Percentiles rank a stretch among this genome's conserved stretches.
Conservation (phyloP, 2,888 invertebrate species). For the Mycalesis mineus region DNA sequence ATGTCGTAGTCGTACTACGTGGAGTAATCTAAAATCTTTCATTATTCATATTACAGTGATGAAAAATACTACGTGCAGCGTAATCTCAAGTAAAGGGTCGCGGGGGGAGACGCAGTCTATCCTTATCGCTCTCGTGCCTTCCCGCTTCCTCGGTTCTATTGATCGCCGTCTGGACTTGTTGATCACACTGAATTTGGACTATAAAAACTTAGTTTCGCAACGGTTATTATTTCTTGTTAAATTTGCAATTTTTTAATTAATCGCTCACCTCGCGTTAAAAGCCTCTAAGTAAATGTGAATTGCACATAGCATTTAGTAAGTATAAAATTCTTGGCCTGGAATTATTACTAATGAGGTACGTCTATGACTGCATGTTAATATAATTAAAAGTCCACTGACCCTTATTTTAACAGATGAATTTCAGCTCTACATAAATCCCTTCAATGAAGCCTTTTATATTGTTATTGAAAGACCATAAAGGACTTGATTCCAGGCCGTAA, state of each 20-base stretch:
- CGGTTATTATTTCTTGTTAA: conserved; percentile 6
- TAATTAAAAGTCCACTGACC: too few relatives aligned
- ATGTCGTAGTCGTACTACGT: conserved; percentile 13
- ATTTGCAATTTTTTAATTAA: background rate
- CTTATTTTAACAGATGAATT: too few relatives aligned
- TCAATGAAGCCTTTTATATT: too few relatives aligned
- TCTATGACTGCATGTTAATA: too few relatives aligned
- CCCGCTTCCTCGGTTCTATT: conserved; percentile 61
- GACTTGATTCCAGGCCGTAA: too few relatives aligned
- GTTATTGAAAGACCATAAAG: too few relatives aligned
- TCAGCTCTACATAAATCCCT: too few relatives aligned
- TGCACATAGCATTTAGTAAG: background rate
- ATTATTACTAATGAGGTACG: too few relatives aligned
- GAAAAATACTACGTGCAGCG: conserved; percentile 31
- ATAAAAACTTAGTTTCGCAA: conserved; percentile 37
- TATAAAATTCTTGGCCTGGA: background rate
- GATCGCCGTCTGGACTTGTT: conserved; percentile 77
- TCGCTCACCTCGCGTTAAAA: background rate
- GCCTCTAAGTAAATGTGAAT: background rate
- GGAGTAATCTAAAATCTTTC: conserved; percentile 22
- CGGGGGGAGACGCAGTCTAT: conserved; percentile 26
- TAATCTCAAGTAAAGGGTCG: conserved; percentile 30
- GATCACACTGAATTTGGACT: conserved; percentile 52
- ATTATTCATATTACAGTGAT: conserved; percentile 19
- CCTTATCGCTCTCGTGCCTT: conserved; percentile 42